These are phyloP conservation scores for Ylistrum balloti DNA, from an alignment of 1,140 invertebrate genomes.

Conservation along the genomic window DNA sequence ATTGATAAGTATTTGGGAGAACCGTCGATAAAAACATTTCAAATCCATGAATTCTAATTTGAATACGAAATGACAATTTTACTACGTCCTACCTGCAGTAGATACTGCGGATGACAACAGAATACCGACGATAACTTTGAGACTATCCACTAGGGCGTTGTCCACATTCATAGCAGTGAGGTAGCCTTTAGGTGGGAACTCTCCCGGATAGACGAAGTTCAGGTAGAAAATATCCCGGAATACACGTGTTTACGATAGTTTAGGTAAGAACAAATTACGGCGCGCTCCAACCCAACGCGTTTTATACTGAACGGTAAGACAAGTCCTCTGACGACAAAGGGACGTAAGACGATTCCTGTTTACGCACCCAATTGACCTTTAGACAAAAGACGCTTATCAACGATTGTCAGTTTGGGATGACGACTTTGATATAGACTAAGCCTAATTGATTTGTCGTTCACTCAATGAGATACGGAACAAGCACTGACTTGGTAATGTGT, in stretches of 20 bases:
- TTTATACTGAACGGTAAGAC: not conserved
- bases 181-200: not conserved
- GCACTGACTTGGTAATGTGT: not conserved
- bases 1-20: too few relatives aligned
- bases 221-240: not conserved
- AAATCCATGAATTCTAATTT: too few relatives aligned
- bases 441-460: not conserved
- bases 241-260: not conserved
- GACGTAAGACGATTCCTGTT: not conserved
- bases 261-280: not conserved
- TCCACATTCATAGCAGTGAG: not conserved
- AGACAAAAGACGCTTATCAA: not conserved
- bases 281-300: not conserved
- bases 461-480: not conserved
- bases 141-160: slow-evolving; percentile 13
- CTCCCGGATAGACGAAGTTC: too few relatives aligned
- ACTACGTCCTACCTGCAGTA: not conserved
- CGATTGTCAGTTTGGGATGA: not conserved
- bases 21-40: too few relatives aligned
- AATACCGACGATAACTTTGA: not conserved
- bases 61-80: not conserved
- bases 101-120: not conserved
- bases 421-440: not conserved
- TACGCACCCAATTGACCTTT: slow-evolving; percentile 24
- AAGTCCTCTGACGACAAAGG: not conserved